Conservation (phyloP, 2,797 vertebrate species). For the Psittacula derbiana region DNA sequence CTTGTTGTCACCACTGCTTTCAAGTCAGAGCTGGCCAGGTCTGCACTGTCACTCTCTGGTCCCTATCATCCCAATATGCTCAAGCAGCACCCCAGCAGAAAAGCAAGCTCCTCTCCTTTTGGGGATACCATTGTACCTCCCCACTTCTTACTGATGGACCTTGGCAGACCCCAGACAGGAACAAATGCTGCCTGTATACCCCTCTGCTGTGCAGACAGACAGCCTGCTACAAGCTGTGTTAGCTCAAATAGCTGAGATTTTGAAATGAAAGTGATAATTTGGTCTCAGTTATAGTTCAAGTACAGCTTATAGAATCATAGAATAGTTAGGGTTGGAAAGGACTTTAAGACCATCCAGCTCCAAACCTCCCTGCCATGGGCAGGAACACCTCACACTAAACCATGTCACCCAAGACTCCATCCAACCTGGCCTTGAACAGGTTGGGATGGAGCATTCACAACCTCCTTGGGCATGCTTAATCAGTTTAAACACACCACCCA, state of each 20-base stretch:
- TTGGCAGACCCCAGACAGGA: not conserved
- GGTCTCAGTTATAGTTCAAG: not conserved
- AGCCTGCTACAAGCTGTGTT: fast-evolving
- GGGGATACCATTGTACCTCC: not conserved
- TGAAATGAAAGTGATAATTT: not conserved
- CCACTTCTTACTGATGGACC: not conserved
- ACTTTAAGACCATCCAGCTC: not conserved
- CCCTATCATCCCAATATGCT: fast-evolving
- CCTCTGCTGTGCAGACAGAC: not conserved
- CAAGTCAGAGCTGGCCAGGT: not conserved
- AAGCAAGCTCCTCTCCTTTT: not conserved
- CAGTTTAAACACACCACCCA: not conserved
- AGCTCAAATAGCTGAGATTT: not conserved
- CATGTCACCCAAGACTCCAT: not conserved
- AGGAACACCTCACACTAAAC: not conserved
- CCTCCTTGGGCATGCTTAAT: not conserved
- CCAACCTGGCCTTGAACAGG: not conserved
- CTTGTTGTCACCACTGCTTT: not conserved
- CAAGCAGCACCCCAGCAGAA: not conserved
- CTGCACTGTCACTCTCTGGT: not conserved
- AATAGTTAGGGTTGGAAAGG: not conserved
- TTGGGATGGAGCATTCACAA: not conserved
- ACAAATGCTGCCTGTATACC: not conserved
- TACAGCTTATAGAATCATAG: not conserved
- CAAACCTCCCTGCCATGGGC: not conserved